Conservation (phyloP, 2,113 vertebrate genomes). For the Carlito syrichta region DNA sequence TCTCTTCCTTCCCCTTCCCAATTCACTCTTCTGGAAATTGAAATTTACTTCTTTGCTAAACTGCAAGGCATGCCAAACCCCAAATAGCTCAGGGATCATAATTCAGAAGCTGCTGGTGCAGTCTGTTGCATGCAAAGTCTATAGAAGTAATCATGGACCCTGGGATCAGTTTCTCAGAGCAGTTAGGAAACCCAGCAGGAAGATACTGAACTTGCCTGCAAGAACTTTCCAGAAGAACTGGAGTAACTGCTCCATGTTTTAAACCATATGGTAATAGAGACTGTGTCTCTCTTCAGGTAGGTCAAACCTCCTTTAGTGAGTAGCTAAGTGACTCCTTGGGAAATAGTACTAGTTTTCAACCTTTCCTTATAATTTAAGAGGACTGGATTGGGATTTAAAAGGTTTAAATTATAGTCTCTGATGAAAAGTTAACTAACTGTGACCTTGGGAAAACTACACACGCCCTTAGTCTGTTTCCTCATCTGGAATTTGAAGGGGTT, state of each 20-base stretch:
- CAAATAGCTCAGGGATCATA: conserved; percentile 63
- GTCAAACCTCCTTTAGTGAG: not conserved
- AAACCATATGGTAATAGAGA: not conserved
- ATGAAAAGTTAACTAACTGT: conserved; percentile 65
- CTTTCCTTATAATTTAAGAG: conserved; percentile 44
- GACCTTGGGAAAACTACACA: conserved; percentile 57
- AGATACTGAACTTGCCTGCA: conserved; percentile 31
- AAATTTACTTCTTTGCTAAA: conserved; percentile 66
- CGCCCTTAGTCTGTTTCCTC: conserved; percentile 33
- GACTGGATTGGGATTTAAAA: conserved; percentile 42
- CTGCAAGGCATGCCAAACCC: conserved; percentile 60
- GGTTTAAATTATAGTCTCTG: conserved; percentile 55
- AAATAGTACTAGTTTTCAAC: conserved; percentile 50
- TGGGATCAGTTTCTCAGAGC: conserved; percentile 54
- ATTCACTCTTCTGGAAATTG: conserved; percentile 60
- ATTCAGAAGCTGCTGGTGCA: conserved; percentile 69
- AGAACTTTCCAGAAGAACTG: conserved; percentile 29
- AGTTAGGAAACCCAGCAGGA: conserved; percentile 62
- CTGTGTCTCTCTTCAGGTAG: conserved; percentile 30
- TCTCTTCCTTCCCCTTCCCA: conserved; percentile 52
- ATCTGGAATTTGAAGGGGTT: conserved; percentile 41
- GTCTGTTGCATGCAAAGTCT: conserved; percentile 45
- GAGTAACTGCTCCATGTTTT: not conserved
- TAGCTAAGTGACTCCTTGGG: conserved; percentile 47
- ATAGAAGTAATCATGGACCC: conserved; percentile 38